These are phyloP conservation scores for Parthenolecanium corni DNA, from an alignment of 2,888 invertebrate genomes.

Conservation along the genomic window DNA sequence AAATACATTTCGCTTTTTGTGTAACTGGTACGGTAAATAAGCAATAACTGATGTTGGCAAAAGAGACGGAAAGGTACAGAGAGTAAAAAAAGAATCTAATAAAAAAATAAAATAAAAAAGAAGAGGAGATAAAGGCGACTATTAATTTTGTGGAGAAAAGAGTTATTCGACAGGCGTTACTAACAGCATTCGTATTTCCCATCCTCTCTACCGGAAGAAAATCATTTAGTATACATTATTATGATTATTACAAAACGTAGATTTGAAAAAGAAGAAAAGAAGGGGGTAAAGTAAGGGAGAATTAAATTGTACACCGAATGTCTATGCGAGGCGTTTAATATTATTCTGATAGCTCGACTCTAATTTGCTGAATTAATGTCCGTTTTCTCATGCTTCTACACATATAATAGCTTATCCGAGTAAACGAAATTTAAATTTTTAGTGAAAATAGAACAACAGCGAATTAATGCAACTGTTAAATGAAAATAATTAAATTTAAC, in stretches of 20 bases:
- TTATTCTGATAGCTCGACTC: no score
- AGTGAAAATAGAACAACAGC: no score
- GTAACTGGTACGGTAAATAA: neutral
- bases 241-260: neutral
- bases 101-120: neutral
- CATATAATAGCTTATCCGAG: no score
- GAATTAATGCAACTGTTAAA: no score
- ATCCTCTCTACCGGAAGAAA: constrained; percentile 21
- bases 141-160: constrained; percentile 18
- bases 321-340: no score
- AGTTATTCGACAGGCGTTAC: constrained; percentile 24
- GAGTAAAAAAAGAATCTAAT: neutral
- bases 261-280: no score
- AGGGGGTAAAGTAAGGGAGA: no score
- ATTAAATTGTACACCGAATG: no score
- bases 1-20: neutral
- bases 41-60: neutral
- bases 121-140: constrained; percentile 5
- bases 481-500: no score
- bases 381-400: no score
- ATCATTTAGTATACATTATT: constrained; percentile 3
- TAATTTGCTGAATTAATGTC: no score
- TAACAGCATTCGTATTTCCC: constrained; percentile 23
- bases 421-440: no score
- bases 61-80: neutral